Percentiles rank a stretch among this genome's conserved stretches.
phyloP scores from a whole-genome alignment of 2,797 vertebrate species.

The Onychomys torridus region DNA sequence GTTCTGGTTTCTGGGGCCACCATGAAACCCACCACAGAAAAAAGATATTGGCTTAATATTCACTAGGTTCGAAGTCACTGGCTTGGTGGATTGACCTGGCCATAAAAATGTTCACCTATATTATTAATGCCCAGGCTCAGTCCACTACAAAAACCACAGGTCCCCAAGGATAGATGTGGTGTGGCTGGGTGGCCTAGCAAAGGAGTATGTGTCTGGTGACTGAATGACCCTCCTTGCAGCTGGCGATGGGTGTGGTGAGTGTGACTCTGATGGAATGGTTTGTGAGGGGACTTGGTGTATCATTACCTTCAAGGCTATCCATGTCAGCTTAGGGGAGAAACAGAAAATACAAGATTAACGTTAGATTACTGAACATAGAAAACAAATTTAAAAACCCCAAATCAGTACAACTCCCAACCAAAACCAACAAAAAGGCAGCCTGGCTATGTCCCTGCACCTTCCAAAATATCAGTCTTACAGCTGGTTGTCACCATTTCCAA shows the following conservation, averaged over 20 bases:
- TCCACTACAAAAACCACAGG: background rate
- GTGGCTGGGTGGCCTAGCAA: background rate
- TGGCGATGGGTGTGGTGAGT: conserved; percentile 69
- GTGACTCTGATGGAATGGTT: conserved; percentile 81
- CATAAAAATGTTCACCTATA: background rate
- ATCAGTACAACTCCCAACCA: conserved; percentile 66
- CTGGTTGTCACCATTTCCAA: background rate
- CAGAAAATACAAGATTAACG: conserved; percentile 89
- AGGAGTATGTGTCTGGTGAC: background rate
- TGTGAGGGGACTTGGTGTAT: conserved; percentile 81
- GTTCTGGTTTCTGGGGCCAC: background rate
- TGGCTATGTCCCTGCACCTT: conserved; percentile 61
- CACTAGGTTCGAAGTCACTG: background rate
- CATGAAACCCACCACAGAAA: background rate
- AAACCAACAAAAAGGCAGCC: conserved; percentile 54
- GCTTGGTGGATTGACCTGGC: background rate
- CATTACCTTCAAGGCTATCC: conserved; percentile 99
- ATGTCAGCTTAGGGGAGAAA: conserved; percentile 98
- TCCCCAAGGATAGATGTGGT: background rate
- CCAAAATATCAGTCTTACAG: background rate
- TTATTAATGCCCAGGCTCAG: background rate
- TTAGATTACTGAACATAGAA: conserved; percentile 84
- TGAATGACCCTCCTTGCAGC: conserved; percentile 51
- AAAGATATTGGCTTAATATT: background rate
- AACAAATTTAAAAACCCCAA: conserved; percentile 62